phyloP scores from a whole-genome alignment of 2,797 vertebrate genomes.

The Myripristis jacobus region DNA sequence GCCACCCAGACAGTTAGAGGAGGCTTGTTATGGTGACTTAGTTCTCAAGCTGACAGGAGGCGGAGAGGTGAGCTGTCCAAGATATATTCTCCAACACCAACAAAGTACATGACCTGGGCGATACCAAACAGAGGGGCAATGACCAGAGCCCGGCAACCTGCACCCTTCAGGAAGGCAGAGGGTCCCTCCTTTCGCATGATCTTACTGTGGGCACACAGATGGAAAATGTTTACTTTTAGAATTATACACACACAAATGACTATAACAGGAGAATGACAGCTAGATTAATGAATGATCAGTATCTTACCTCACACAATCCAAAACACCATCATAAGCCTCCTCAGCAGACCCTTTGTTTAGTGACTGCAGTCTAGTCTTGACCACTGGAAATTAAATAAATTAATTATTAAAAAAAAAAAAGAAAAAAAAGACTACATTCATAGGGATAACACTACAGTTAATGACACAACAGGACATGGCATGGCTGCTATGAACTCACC shows the following conservation, averaged over 20 bases:
- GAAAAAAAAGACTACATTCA: background rate
- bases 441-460: background rate
- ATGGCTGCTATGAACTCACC: conserved; percentile 69
- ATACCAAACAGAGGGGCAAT: conserved; percentile 90
- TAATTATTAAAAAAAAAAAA: background rate
- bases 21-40: too few relatives aligned
- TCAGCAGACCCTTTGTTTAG: conserved; percentile 85
- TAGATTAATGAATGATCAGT: background rate
- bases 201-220: conserved; percentile 77
- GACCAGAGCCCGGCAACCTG: conserved; percentile 86
- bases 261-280: too few relatives aligned
- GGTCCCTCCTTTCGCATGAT: conserved; percentile 86
- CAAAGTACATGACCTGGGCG: conserved; percentile 88
- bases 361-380: conserved; percentile 89
- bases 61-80: conserved; percentile 80
- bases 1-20: background rate
- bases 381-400: too few relatives aligned
- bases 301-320: conserved; percentile 83
- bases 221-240: background rate
- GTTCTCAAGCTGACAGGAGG: conserved; percentile 65
- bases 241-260: background rate
- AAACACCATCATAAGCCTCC: conserved; percentile 84
- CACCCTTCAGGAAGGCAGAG: conserved; percentile 87
- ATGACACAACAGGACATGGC: background rate
- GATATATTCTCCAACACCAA: conserved; percentile 87